These are phyloP conservation scores for Maniola hyperantus DNA, from an alignment of 2,888 invertebrate species.

Conservation along the genomic window DNA sequence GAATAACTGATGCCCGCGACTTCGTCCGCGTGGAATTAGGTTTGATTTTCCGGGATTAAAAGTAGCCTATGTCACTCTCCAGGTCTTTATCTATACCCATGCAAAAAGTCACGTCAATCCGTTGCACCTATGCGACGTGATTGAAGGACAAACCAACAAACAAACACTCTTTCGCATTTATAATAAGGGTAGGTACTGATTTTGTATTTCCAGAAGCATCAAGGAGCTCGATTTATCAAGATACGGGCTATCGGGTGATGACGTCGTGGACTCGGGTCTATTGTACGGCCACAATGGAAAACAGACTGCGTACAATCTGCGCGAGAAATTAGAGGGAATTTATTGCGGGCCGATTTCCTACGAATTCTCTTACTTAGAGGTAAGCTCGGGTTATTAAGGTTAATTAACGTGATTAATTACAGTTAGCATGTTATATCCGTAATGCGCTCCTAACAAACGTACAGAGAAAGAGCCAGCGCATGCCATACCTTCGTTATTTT, in stretches of 20 bases:
- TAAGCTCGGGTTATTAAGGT: constrained; percentile 54
- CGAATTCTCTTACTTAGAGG: constrained; percentile 92
- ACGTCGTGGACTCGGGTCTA: constrained; percentile 84
- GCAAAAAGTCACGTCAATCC: no score
- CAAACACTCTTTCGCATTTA: no score
- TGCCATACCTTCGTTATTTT: no score
- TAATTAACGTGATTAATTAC: not conserved
- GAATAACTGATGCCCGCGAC: no score
- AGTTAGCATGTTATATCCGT: not conserved
- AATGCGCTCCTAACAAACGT: not conserved
- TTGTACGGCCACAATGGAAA: constrained; percentile 77
- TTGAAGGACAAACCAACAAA: no score
- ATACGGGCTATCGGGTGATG: constrained; percentile 85
- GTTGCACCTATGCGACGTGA: no score
- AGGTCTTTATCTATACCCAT: no score
- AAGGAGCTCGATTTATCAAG: constrained; percentile 85
- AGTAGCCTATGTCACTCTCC: no score
- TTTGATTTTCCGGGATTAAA: no score
- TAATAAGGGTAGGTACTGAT: no score
- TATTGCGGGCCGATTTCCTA: constrained; percentile 89
- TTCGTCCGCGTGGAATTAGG: no score
- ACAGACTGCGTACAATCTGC: constrained; percentile 84
- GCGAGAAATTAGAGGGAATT: constrained; percentile 84
- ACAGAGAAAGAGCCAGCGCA: no score
- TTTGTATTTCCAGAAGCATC: constrained; percentile 65